phyloP scores from a whole-genome alignment of 2,797 vertebrate species.

The Sebastiscus tertius region DNA sequence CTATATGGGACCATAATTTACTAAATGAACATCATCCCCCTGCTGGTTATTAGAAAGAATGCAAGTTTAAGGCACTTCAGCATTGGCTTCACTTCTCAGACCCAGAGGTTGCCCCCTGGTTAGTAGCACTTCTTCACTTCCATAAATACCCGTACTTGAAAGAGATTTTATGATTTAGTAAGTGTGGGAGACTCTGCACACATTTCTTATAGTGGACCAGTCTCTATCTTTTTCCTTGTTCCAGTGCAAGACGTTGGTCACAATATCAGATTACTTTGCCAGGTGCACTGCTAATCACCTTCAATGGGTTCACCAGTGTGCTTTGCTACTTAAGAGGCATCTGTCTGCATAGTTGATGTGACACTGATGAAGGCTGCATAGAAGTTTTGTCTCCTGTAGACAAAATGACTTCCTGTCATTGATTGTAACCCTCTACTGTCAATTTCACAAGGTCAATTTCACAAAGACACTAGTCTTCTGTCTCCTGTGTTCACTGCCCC shows the following conservation, averaged over 20 bases:
- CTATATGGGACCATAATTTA: no score
- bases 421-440: constrained; percentile 9
- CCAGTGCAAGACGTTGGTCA: not conserved
- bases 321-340: not conserved
- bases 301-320: not conserved
- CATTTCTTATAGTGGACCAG: not conserved
- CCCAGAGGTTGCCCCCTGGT: no score
- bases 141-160: no score
- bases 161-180: not conserved
- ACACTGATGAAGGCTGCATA: not conserved
- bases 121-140: not conserved
- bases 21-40: no score
- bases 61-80: no score
- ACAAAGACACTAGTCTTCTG: not conserved
- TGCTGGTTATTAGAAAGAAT: no score
- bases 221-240: not conserved
- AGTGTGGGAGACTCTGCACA: not conserved
- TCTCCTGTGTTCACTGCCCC: not conserved
- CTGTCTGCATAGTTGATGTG: not conserved
- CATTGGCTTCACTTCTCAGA: no score
- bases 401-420: not conserved
- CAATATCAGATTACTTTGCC: not conserved
- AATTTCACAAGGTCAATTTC: constrained; percentile 3
- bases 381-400: constrained; percentile 6
- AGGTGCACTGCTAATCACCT: constrained; percentile 2